phyloP scores from a whole-genome alignment of 2,888 invertebrate genomes.

The Amiota communis region DNA sequence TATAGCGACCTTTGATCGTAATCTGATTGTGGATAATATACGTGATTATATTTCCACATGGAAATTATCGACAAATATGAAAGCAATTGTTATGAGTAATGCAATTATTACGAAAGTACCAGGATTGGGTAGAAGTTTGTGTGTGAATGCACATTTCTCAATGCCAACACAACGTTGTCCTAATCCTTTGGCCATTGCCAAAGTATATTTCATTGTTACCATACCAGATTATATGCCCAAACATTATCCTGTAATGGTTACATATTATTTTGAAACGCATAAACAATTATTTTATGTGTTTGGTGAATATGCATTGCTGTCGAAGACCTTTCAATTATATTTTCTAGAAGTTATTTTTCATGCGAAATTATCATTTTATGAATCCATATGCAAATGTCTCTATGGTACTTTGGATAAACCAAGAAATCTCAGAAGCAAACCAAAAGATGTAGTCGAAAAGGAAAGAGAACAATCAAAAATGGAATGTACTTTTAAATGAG shows the following conservation, averaged over 20 bases:
- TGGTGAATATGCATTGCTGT: conserved; percentile 37
- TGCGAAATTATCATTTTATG: conserved; percentile 48
- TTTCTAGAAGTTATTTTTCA: conserved; percentile 48
- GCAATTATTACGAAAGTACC: conserved; percentile 23
- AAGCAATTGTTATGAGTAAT: conserved; percentile 45
- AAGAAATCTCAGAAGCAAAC: background rate
- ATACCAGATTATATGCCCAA: conserved; percentile 44
- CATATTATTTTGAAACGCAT: conserved; percentile 56
- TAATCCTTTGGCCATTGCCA: conserved; percentile 57
- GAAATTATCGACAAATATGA: conserved; percentile 50
- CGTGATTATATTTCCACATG: conserved; percentile 50
- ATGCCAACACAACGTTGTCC: conserved; percentile 55
- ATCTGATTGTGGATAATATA: conserved; percentile 40
- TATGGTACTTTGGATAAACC: conserved; percentile 24
- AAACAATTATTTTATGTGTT: conserved; percentile 42
- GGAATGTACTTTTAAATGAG: no score
- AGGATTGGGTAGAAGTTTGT: conserved; percentile 43
- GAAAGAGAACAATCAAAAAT: no score
- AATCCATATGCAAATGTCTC: conserved; percentile 42
- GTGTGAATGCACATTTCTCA: conserved; percentile 54
- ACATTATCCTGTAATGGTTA: conserved; percentile 51
- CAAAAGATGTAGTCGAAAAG: background rate
- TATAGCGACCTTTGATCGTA: conserved; percentile 43
- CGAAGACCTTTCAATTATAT: conserved; percentile 45
- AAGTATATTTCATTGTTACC: conserved; percentile 51